These are phyloP conservation scores for Doris montereyensis DNA, from an alignment of 2,888 invertebrate species.

Conservation along the genomic window DNA sequence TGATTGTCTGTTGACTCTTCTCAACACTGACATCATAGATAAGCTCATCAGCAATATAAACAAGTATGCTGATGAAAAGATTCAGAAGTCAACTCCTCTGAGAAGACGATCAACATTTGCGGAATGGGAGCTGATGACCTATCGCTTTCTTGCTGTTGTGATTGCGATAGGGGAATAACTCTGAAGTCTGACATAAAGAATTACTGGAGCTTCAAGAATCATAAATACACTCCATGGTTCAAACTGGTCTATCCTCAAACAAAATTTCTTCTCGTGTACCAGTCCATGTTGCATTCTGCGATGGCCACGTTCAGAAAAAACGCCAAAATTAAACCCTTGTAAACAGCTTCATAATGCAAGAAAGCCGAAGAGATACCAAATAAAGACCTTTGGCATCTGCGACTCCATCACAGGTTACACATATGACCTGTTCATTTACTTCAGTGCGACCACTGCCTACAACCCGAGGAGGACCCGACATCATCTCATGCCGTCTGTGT, in stretches of 20 bases:
- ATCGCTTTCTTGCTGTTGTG: background rate
- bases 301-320: background rate
- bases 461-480: background rate
- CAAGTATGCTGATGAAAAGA: too few species aligned
- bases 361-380: background rate
- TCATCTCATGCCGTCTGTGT: too few species aligned
- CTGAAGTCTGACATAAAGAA: background rate
- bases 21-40: too few species aligned
- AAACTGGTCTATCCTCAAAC: background rate
- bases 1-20: too few species aligned
- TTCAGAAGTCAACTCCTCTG: background rate
- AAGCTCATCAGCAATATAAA: too few species aligned
- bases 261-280: constrained; percentile 1
- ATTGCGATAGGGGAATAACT: background rate
- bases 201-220: too few species aligned
- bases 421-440: too few species aligned
- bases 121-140: background rate
- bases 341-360: background rate
- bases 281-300: background rate
- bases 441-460: background rate
- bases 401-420: background rate
- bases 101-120: background rate
- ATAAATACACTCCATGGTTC: too few species aligned
- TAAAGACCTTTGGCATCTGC: constrained; percentile 2
- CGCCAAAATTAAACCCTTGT: constrained; percentile 2